Percentiles rank a stretch among this genome's conserved stretches.
These are phyloP conservation scores for Rhyacophila evoluta DNA, from an alignment of 2,888 invertebrate genomes.

Conservation along the genomic window DNA sequence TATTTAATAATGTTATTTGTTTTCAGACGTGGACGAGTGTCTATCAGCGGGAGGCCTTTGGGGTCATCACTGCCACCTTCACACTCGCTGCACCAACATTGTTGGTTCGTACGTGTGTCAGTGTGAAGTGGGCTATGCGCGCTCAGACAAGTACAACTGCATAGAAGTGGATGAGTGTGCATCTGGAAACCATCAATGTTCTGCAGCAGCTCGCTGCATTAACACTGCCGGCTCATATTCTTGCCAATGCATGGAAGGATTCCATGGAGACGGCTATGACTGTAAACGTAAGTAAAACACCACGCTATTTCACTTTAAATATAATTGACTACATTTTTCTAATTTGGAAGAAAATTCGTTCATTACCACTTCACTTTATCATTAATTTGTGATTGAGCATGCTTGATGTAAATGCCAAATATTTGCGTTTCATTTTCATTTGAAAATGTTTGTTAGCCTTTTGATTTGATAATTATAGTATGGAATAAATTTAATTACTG, in stretches of 20 bases:
- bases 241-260: constrained; percentile 80
- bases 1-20: no score
- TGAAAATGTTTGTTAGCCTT: no score
- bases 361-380: no score
- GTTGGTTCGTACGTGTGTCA: constrained; percentile 86
- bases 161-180: constrained; percentile 85
- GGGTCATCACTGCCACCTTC: constrained; percentile 88
- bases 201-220: constrained; percentile 80
- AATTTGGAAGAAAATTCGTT: no score
- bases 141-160: constrained; percentile 83
- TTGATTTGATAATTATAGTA: no score
- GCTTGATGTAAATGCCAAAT: no score
- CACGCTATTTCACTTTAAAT: no score
- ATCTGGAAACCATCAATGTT: constrained; percentile 78
- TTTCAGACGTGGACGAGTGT: constrained; percentile 88
- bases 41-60: constrained; percentile 79
- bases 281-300: constrained; percentile 83
- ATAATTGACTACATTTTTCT: no score
- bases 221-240: constrained; percentile 87
- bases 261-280: constrained; percentile 80
- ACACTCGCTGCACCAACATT: constrained; percentile 87
- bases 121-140: constrained; percentile 82
- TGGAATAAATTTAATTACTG: no score
- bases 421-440: no score
- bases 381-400: no score